These are phyloP conservation scores for Galaxea fascicularis DNA, from an alignment of 92 coral and sea anemone genomes.

Conservation along the genomic window DNA sequence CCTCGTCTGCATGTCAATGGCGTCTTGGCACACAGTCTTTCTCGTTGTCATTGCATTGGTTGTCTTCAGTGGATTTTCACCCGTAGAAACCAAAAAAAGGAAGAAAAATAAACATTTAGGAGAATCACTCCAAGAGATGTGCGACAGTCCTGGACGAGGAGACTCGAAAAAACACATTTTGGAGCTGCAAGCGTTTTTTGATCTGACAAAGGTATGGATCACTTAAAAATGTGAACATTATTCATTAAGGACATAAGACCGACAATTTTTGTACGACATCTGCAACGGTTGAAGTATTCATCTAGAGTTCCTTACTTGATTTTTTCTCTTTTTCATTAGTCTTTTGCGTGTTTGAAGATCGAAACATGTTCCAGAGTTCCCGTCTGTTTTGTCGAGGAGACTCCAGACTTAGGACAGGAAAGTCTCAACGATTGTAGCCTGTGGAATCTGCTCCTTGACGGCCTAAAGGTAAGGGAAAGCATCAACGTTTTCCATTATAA, in stretches of 20 bases:
- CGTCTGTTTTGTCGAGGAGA: constrained; percentile 47
- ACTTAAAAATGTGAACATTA: not conserved
- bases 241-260: not conserved
- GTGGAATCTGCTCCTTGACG: constrained; percentile 23
- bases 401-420: constrained; percentile 24
- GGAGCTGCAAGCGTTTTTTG: constrained; percentile 38
- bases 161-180: constrained; percentile 8
- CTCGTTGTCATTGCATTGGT: not conserved
- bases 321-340: not conserved
- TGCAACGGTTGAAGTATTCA: not conserved
- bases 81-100: not conserved
- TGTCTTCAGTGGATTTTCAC: not conserved
- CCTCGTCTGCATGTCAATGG: not conserved
- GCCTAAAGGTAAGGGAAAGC: constrained; percentile 16
- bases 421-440: constrained; percentile 31
- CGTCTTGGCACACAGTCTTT: not conserved
- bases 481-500: too few relatives aligned
- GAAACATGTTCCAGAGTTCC: constrained; percentile 31
- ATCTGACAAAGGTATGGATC: constrained; percentile 35
- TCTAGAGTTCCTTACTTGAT: not conserved
- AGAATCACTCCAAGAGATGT: not conserved
- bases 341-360: constrained; percentile 37
- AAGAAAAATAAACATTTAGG: not conserved
- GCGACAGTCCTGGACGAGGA: not conserved
- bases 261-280: not conserved